Evolutionary conservation across 2,797 vertebrate species (phyloP).

Genomic region (Muscicapa comitata): DNA sequence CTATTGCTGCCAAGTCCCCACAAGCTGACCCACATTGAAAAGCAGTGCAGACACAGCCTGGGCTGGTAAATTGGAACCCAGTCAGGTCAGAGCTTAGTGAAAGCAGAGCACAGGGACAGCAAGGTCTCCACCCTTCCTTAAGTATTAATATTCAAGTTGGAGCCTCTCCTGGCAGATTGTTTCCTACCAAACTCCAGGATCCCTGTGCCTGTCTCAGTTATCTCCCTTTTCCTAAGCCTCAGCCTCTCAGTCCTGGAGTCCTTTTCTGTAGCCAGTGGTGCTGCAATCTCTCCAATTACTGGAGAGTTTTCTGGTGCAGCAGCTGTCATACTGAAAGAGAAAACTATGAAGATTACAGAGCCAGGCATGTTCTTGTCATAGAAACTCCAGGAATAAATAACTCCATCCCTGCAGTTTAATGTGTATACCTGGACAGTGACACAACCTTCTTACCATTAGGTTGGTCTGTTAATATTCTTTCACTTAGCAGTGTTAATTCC

Average conservation of each 20-base stretch:
- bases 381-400: background rate
- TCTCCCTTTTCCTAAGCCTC: background rate
- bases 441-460: background rate
- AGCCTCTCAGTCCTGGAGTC: background rate
- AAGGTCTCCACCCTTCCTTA: background rate
- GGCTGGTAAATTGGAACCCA: background rate
- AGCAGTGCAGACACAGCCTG: background rate
- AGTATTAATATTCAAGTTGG: background rate
- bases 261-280: background rate
- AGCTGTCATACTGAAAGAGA: background rate
- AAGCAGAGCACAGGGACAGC: fast-evolving
- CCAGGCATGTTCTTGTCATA: background rate
- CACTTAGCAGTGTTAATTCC: background rate
- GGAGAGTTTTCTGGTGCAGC: background rate
- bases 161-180: background rate
- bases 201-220: background rate
- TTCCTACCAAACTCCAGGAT: background rate
- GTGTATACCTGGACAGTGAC: background rate
- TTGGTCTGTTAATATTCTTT: background rate
- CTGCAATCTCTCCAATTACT: background rate
- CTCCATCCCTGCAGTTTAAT: background rate
- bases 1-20: background rate
- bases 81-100: background rate
- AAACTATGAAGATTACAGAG: background rate
- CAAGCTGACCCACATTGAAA: background rate